Evolutionary conservation across 2,888 invertebrate species (phyloP).

Genomic region (Blastobasis lacticolella): DNA sequence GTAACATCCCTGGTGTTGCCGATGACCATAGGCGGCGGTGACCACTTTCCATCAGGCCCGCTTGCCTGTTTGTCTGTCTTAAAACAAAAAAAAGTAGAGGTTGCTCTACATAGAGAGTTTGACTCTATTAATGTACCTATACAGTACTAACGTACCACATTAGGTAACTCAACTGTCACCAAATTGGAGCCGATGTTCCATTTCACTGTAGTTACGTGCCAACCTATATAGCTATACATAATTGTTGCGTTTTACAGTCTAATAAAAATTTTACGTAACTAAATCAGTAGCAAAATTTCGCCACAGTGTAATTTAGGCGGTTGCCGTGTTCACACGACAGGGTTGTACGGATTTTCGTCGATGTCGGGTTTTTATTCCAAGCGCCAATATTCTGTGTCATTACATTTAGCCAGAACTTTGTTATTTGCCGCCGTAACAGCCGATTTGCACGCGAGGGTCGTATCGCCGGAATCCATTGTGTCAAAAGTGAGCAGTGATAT

Average conservation of each 20-base stretch:
- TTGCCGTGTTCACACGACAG: slow-evolving; percentile 42
- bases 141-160: too few species aligned
- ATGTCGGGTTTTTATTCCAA: slow-evolving; percentile 11
- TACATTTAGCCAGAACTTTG: slow-evolving; percentile 6
- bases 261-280: slow-evolving; percentile 11
- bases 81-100: too few species aligned
- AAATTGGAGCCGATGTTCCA: too few species aligned
- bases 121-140: too few species aligned
- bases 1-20: too few species aligned
- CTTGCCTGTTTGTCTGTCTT: too few species aligned
- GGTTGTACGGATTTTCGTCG: slow-evolving; percentile 14
- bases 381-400: slow-evolving; percentile 6
- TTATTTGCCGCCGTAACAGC: slow-evolving; percentile 11
- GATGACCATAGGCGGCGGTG: too few species aligned
- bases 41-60: too few species aligned
- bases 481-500: slow-evolving; percentile 12
- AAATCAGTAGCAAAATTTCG: slow-evolving; percentile 25
- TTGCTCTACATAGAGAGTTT: too few species aligned
- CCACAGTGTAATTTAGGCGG: slow-evolving; percentile 44
- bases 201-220: too few species aligned
- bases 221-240: background rate
- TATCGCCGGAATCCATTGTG: slow-evolving; percentile 12
- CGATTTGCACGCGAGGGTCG: slow-evolving; percentile 15
- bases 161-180: too few species aligned
- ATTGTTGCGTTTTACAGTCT: slow-evolving; percentile 9